phyloP scores from a whole-genome alignment of 2,888 invertebrate species.

The Mythimna loreyi region DNA sequence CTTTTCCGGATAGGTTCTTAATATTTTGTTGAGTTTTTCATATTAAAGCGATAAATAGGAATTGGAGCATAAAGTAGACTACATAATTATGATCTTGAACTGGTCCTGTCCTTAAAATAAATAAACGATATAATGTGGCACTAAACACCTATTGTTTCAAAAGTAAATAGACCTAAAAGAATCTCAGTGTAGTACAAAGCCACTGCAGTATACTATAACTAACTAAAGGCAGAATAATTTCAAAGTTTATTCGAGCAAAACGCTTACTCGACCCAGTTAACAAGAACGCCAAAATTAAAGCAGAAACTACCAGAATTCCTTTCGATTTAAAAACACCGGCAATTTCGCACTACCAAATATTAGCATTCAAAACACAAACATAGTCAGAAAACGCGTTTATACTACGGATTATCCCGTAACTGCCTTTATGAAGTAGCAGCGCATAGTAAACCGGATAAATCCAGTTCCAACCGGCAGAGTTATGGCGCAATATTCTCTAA shows the following conservation, averaged over 20 bases:
- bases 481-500: conserved; percentile 66
- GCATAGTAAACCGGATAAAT: conserved; percentile 62
- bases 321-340: conserved; percentile 37
- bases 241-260: conserved; percentile 25
- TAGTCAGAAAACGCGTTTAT: conserved; percentile 49
- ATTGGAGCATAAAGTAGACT: background rate
- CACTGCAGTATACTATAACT: background rate
- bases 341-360: conserved; percentile 50
- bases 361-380: conserved; percentile 51
- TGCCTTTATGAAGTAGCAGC: conserved; percentile 67
- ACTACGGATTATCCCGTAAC: conserved; percentile 64
- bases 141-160: background rate
- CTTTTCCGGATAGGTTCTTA: background rate
- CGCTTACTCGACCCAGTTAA: conserved; percentile 2
- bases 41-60: background rate
- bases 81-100: background rate
- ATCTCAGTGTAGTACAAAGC: background rate
- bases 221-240: conserved; percentile 14
- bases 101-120: background rate
- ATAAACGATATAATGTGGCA: no score
- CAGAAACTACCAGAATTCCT: background rate
- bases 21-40: background rate
- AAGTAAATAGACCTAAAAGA: background rate
- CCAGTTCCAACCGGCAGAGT: conserved; percentile 53
- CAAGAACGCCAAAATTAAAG: conserved; percentile 12